Evolutionary conservation across 2,797 vertebrate species (phyloP), one percentile per base, ranked within the genome.

Genomic region (Phalloptychus januarius): DNA sequence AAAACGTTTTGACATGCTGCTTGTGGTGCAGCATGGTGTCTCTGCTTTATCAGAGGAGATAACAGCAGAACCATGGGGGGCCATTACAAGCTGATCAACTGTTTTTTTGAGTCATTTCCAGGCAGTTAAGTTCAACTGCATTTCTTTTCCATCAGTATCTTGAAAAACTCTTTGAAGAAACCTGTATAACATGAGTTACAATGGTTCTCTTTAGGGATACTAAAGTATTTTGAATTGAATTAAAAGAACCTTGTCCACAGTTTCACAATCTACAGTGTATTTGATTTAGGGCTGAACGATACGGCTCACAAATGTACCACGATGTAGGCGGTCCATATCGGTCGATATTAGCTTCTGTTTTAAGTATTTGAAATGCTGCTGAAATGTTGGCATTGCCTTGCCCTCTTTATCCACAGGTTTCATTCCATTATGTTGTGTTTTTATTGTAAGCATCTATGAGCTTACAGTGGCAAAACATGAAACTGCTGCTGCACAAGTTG

Each of bases 31-130:
- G 65, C 28, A 3, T 38, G 25, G 56, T 2, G 65, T 23, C 33
- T 52, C 70, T 77, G 50, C 79, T 50, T 72, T 42, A 72, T 75
- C 33, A 48, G 25, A 73, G 20, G 45, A 73, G 75, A 91, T 85
- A 76, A 74, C 72, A 69, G 74, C 42, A 58, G 33, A 77, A 83
- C 63, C 71, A 52, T n/a, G 36, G 10, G 56, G 61, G 76, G 36
- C 28, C 36, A 33, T 73, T 79, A 52, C 58, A 74, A 82, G 46
- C 45, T 2, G 73, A 40, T 44, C 63, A 67, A 65, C 48, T 0
- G 70, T 2, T 75, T 72, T 61, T 77, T 54, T 67, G 31, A 10
- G n/a, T 81, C 7, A 40, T n/a, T 72, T 77, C 54, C 63, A 61
- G 56, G 56, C 54, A 36, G 52, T 3, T 1, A 56, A 16, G 46